phyloP scores from a whole-genome alignment of 2,888 invertebrate species.

The Clitarchus hookeri region DNA sequence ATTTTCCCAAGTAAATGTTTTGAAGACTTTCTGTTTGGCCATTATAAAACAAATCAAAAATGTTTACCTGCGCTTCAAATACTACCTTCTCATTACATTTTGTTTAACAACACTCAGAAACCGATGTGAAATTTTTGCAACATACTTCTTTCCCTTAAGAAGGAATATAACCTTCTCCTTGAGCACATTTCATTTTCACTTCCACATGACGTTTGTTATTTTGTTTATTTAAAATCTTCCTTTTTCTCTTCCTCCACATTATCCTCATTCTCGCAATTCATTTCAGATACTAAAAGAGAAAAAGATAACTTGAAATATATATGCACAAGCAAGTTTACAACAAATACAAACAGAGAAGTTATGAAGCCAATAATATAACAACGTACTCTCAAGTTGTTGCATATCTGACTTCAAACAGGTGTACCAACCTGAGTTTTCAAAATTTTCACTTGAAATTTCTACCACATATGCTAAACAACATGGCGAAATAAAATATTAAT shows the following conservation, averaged over 20 bases:
- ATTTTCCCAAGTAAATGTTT: neutral
- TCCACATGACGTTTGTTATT: neutral
- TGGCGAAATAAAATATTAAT: no score
- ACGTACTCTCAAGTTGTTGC: neutral
- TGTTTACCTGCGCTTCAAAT: conserved; percentile 5
- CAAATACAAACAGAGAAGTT: neutral
- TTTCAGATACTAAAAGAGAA: neutral
- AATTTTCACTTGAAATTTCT: neutral
- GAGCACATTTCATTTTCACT: neutral
- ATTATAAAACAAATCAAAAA: neutral
- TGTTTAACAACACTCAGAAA: neutral
- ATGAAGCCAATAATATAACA: neutral
- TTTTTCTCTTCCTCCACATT: neutral
- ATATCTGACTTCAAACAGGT: neutral
- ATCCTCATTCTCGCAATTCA: neutral
- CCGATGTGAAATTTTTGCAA: neutral
- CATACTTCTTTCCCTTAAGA: neutral
- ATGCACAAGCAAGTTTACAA: neutral
- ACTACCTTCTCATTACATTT: neutral
- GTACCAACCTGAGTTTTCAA: neutral
- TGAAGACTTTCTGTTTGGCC: neutral
- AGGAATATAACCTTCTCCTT: neutral
- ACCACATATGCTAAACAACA: no score
- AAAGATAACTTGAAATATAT: neutral
- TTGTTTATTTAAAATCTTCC: neutral